phyloP scores from a whole-genome alignment of 2,797 vertebrate species.

The Chelon auratus region DNA sequence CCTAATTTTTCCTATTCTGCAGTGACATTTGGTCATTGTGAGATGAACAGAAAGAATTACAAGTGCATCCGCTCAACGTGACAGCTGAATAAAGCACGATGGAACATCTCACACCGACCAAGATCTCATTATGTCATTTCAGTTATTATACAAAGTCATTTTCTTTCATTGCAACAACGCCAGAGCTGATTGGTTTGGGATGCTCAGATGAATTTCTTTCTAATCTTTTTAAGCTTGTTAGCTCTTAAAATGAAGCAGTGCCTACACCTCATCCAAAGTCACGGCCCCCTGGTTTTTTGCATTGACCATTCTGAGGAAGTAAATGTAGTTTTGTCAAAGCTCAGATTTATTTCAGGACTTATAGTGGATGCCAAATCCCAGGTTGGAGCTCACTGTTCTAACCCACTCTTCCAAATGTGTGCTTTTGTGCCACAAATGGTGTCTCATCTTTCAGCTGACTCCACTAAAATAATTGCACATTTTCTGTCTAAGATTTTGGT shows the following conservation, averaged over 20 bases:
- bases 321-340: background rate
- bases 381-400: background rate
- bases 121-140: background rate
- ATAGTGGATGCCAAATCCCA: background rate
- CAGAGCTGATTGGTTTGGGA: background rate
- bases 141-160: background rate
- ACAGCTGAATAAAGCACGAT: background rate
- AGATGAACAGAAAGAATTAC: background rate
- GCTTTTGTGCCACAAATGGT: no score
- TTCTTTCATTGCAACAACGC: background rate
- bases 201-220: background rate
- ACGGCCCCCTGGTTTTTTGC: background rate
- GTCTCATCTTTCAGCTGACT: no score
- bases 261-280: background rate
- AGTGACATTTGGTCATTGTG: conserved; percentile 25
- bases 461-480: no score
- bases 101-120: background rate
- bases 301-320: no score
- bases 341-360: background rate
- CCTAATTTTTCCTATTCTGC: conserved; percentile 10
- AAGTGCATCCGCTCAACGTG: background rate
- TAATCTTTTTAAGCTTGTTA: background rate
- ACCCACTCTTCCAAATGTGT: no score
- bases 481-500: no score
- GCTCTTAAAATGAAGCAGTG: background rate